Evolutionary conservation across 2,797 vertebrate species (phyloP).

Genomic region (Parambassis ranga): DNA sequence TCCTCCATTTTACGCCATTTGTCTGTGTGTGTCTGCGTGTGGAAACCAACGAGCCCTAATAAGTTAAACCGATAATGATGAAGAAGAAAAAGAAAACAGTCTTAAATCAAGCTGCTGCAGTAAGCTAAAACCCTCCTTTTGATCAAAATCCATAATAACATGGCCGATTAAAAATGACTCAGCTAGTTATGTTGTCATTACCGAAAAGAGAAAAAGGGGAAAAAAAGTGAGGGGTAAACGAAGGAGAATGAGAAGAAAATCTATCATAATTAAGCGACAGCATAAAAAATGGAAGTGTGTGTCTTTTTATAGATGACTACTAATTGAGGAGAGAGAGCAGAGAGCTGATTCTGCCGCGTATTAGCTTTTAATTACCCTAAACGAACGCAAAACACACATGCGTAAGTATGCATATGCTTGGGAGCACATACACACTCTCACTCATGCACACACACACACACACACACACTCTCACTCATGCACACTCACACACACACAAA

Average conservation of each 20-base stretch:
- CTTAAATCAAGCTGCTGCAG: conserved; percentile 52
- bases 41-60: conserved; percentile 53
- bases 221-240: conserved; percentile 48
- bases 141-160: conserved; percentile 62
- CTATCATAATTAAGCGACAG: conserved; percentile 68
- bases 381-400: conserved; percentile 56
- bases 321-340: conserved; percentile 69
- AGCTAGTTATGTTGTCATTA: conserved; percentile 63
- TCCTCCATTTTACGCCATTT: conserved; percentile 33
- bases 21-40: conserved; percentile 31
- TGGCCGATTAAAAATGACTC: conserved; percentile 68
- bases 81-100: conserved; percentile 52
- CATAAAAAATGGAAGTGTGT: conserved; percentile 56
- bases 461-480: background rate
- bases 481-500: background rate
- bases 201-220: conserved; percentile 24
- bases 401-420: background rate
- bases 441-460: conserved; percentile 1
- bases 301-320: conserved; percentile 67
- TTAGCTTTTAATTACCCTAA: conserved; percentile 77
- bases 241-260: conserved; percentile 64
- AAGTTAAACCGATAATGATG: conserved; percentile 62
- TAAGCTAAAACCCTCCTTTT: conserved; percentile 45
- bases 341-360: conserved; percentile 62
- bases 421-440: background rate